These are phyloP conservation scores for Perodicticus potto DNA, from an alignment of 2,797 vertebrate species.

Conservation along the genomic window DNA sequence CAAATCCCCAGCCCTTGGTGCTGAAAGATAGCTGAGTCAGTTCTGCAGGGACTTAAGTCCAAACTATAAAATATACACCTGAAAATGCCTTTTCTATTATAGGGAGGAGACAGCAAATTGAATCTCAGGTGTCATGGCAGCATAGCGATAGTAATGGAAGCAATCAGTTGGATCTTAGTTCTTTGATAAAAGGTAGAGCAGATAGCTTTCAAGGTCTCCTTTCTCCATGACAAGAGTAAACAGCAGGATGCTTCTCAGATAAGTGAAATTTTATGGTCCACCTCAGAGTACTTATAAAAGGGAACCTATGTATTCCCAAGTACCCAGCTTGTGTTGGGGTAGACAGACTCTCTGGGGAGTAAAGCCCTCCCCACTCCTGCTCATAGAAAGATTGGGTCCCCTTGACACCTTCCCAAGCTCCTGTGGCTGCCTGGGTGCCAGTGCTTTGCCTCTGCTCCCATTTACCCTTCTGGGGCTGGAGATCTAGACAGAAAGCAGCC, in stretches of 20 bases:
- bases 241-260: not conserved
- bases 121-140: not conserved
- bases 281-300: not conserved
- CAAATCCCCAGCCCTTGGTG: not conserved
- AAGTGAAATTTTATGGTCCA: not conserved
- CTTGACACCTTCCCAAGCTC: not conserved
- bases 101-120: not conserved
- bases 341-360: not conserved
- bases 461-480: not conserved
- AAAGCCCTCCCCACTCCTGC: not conserved
- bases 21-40: not conserved
- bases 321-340: not conserved
- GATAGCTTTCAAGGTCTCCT: not conserved
- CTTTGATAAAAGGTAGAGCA: not conserved
- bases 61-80: not conserved
- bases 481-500: not conserved
- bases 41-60: not conserved
- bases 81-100: not conserved
- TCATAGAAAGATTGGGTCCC: conserved; percentile 2
- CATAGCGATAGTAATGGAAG: not conserved
- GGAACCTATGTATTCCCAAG: not conserved
- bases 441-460: not conserved
- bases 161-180: not conserved
- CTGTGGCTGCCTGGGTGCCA: not conserved
- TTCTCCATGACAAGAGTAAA: not conserved